Conservation (phyloP, 2,113 vertebrate genomes). For the Beaufortia kweichowensis region DNA sequence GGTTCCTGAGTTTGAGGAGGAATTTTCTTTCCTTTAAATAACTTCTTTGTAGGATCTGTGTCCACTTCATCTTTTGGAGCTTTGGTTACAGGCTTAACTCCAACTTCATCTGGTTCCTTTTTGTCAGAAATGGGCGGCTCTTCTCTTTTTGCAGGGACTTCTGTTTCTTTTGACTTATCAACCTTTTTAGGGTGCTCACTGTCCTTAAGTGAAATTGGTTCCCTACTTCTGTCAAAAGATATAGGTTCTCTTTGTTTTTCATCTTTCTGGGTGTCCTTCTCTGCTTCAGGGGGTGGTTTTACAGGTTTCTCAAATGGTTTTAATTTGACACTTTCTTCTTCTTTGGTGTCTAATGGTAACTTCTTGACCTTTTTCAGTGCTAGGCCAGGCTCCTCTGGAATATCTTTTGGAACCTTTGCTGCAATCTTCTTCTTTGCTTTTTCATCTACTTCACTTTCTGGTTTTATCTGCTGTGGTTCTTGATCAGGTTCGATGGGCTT, state of each 20-base stretch:
- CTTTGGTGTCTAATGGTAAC: slow-evolving; percentile 64
- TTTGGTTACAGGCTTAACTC: slow-evolving; percentile 7
- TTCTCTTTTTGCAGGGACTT: slow-evolving; percentile 6
- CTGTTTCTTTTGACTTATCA: slow-evolving; percentile 28
- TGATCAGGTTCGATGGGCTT: not conserved
- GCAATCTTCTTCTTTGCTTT: slow-evolving; percentile 65
- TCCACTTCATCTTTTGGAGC: slow-evolving; percentile 23
- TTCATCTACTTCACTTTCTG: slow-evolving; percentile 60
- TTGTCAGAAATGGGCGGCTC: not conserved
- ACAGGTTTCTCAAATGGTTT: slow-evolving; percentile 73
- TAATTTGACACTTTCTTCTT: slow-evolving; percentile 69
- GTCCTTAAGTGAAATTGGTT: slow-evolving; percentile 59
- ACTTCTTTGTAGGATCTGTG: slow-evolving; percentile 56
- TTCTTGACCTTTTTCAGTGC: slow-evolving; percentile 70
- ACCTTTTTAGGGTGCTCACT: slow-evolving; percentile 52
- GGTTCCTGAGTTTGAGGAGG: slow-evolving; percentile 63
- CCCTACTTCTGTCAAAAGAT: slow-evolving; percentile 65
- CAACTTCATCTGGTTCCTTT: slow-evolving; percentile 22
- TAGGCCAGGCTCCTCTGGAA: slow-evolving; percentile 50
- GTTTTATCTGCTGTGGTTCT: slow-evolving; percentile 56
- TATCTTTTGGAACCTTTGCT: slow-evolving; percentile 61
- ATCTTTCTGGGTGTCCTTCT: slow-evolving; percentile 77
- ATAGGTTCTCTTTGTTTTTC: slow-evolving; percentile 62
- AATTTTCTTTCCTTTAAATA: slow-evolving; percentile 65
- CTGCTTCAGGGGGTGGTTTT: slow-evolving; percentile 59